Percentiles rank a stretch among this genome's conserved stretches.
These are phyloP conservation scores for Bacillus rossius DNA, from an alignment of 1,140 invertebrate genomes.

Conservation along the genomic window DNA sequence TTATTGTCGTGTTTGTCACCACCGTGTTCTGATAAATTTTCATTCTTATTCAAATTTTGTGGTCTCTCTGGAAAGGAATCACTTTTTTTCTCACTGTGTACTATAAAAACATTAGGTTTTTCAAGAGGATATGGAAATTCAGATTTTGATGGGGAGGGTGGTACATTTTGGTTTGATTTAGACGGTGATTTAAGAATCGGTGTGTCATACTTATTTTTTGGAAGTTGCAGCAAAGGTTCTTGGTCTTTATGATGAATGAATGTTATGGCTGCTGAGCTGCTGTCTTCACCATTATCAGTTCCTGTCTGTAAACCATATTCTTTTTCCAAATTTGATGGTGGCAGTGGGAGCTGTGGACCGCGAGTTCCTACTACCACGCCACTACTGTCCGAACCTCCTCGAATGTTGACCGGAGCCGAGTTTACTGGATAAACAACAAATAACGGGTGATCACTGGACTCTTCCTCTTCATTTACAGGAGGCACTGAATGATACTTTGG, in stretches of 20 bases:
- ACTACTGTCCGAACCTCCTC: slow-evolving; percentile 41
- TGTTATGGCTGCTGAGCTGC: background rate
- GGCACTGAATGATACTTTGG: background rate
- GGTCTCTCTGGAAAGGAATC: slow-evolving; percentile 32
- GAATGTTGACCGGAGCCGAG: slow-evolving; percentile 38
- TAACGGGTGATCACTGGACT: slow-evolving; percentile 34
- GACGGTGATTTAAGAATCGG: slow-evolving; percentile 39
- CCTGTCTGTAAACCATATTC: too few relatives aligned
- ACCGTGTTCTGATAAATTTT: slow-evolving; percentile 3
- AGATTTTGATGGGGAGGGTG: background rate
- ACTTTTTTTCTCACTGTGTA: too few relatives aligned
- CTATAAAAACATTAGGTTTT: slow-evolving; percentile 5
- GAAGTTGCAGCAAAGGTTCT: slow-evolving; percentile 38
- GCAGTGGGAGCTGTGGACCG: slow-evolving; percentile 48
- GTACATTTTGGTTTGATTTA: background rate
- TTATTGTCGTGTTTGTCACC: slow-evolving; percentile 16
- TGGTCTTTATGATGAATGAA: slow-evolving; percentile 22
- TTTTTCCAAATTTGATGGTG: slow-evolving; percentile 43
- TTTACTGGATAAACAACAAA: slow-evolving; percentile 61
- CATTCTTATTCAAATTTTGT: slow-evolving; percentile 26
- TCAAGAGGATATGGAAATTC: slow-evolving; percentile 57
- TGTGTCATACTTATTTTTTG: slow-evolving; percentile 37
- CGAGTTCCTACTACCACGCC: slow-evolving; percentile 51
- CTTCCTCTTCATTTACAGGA: background rate
- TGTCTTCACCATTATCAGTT: background rate